phyloP scores from a whole-genome alignment of 2,113 vertebrate genomes.

The Grallaria varia region DNA sequence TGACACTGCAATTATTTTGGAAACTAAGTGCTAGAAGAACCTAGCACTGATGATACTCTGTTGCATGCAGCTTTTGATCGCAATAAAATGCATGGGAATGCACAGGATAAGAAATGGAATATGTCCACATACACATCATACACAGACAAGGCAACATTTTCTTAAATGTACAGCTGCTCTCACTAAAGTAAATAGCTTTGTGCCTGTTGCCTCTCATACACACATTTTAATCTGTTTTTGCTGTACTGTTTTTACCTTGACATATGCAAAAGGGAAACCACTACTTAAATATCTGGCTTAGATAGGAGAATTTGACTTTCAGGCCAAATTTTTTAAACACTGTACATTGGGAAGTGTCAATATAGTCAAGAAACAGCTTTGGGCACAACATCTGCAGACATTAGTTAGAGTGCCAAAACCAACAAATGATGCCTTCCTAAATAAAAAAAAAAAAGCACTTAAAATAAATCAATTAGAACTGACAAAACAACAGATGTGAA shows the following conservation, averaged over 20 bases:
- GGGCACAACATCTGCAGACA: not conserved
- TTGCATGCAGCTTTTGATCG: not conserved
- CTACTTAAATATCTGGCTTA: not conserved
- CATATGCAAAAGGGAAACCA: not conserved
- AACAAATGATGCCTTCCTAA: not conserved
- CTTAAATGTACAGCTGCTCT: not conserved
- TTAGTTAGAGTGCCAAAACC: not conserved
- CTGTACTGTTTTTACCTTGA: not conserved
- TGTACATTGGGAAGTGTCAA: not conserved
- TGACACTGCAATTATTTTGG: conserved; percentile 12
- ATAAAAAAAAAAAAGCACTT: not conserved
- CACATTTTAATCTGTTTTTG: not conserved
- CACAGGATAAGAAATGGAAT: not conserved
- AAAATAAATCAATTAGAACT: not conserved
- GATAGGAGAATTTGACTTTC: not conserved
- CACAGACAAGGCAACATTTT: not conserved
- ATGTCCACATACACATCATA: not conserved
- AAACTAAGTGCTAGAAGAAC: not conserved
- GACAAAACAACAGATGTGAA: not conserved
- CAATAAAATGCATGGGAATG: not conserved
- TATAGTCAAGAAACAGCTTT: not conserved
- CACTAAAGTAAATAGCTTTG: not conserved
- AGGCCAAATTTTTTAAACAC: not conserved
- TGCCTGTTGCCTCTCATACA: not conserved
- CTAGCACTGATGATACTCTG: not conserved